A percentile compares a stretch with the other conserved stretches of the same genome.
phyloP scores from a whole-genome alignment of 2,888 invertebrate species.

The Gryllus longicercus region DNA sequence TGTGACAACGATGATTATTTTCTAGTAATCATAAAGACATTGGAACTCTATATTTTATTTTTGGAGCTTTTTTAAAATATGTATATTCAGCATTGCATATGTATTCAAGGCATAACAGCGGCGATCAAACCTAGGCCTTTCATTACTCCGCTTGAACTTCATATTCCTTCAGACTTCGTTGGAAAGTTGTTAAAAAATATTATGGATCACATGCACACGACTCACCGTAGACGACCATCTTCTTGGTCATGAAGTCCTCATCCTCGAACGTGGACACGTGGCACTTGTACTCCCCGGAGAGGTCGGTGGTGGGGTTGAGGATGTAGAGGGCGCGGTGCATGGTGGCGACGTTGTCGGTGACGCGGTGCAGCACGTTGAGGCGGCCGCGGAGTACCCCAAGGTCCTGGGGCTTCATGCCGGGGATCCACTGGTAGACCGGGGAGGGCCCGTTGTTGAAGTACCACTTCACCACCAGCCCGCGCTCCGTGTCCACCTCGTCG shows the following conservation, averaged over 20 bases:
- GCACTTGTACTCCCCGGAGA: slow-evolving; percentile 71
- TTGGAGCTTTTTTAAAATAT: no score
- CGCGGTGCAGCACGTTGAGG: slow-evolving; percentile 62
- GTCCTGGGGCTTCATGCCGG: slow-evolving; percentile 63
- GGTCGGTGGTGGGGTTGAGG: slow-evolving; percentile 62
- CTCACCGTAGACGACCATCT: slow-evolving; percentile 67
- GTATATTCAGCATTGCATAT: no score
- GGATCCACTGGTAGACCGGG: slow-evolving; percentile 79
- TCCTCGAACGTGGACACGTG: slow-evolving; percentile 67
- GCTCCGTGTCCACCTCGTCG: slow-evolving; percentile 51
- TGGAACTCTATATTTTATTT: no score
- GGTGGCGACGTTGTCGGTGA: slow-evolving; percentile 63
- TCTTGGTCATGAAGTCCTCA: slow-evolving; percentile 61
- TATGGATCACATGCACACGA: slow-evolving; percentile 33
- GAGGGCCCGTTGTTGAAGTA: slow-evolving; percentile 62
- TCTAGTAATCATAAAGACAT: no score
- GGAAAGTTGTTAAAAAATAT: no score
- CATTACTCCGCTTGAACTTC: no score
- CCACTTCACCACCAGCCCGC: slow-evolving; percentile 74
- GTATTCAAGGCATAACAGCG: no score
- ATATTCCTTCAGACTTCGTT: no score
- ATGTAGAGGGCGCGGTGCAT: slow-evolving; percentile 69
- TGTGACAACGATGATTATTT: no score
- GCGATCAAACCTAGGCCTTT: no score
- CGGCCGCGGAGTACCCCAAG: slow-evolving; percentile 56